phyloP scores from a whole-genome alignment of 1,140 invertebrate genomes.

The Macrobrachium nipponense region DNA sequence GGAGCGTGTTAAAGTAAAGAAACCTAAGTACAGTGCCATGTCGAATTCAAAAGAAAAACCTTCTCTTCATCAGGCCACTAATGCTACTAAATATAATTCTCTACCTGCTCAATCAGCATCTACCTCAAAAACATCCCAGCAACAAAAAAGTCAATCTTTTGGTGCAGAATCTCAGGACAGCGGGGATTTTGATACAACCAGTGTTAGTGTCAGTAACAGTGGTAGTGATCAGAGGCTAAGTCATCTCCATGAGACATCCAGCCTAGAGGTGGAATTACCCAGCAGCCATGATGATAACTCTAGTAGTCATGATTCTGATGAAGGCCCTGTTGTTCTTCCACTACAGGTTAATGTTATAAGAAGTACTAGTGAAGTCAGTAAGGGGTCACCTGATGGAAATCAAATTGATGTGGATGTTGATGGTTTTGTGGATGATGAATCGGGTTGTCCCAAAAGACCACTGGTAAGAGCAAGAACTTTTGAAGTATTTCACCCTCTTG shows the following conservation, averaged over 20 bases:
- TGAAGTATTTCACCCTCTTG: slow-evolving; percentile 45
- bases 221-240: slow-evolving; percentile 47
- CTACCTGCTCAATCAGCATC: slow-evolving; percentile 22
- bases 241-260: slow-evolving; percentile 59
- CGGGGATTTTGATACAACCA: slow-evolving; percentile 26
- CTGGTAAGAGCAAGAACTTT: slow-evolving; percentile 57
- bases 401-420: slow-evolving; percentile 9
- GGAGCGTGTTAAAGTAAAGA: slow-evolving; percentile 16
- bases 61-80: slow-evolving; percentile 40
- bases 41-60: slow-evolving; percentile 54
- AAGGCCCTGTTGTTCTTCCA: slow-evolving; percentile 16
- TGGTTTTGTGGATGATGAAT: background rate
- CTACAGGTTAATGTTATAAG: slow-evolving; percentile 15
- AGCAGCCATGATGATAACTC: slow-evolving; percentile 61
- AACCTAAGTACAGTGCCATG: slow-evolving; percentile 43
- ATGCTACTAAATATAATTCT: slow-evolving; percentile 7
- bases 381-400: background rate
- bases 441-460: slow-evolving; percentile 33
- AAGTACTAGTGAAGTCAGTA: background rate
- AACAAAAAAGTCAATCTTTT: slow-evolving; percentile 49
- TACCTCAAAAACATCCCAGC: slow-evolving; percentile 27
- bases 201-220: slow-evolving; percentile 43
- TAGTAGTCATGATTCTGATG: slow-evolving; percentile 55
- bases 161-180: slow-evolving; percentile 48
- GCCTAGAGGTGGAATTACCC: slow-evolving; percentile 57